A percentile compares a stretch with the other conserved stretches of the same genome.
Evolutionary conservation across 2,888 invertebrate species (phyloP).

Genomic region (Dastarcus helophoroides): DNA sequence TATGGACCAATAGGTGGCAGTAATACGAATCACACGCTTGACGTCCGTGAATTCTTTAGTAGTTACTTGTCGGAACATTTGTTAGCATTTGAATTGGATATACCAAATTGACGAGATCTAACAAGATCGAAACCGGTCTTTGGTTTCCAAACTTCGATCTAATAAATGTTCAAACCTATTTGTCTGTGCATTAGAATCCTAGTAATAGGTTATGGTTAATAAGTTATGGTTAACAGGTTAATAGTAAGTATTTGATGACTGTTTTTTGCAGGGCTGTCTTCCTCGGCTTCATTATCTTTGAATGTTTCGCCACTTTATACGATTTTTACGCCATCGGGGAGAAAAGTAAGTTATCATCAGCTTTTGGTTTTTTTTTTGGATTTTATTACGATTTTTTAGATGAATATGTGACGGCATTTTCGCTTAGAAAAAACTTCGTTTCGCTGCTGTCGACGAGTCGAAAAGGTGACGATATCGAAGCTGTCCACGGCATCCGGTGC

Average conservation of each 20-base stretch:
- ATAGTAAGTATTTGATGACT: conserved; percentile 3
- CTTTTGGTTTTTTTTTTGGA: conserved; percentile 5
- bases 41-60: too few relatives aligned
- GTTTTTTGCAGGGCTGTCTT: conserved; percentile 26
- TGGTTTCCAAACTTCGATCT: too few relatives aligned
- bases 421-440: conserved; percentile 46
- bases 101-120: too few relatives aligned
- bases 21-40: too few relatives aligned
- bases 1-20: too few relatives aligned
- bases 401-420: conserved; percentile 47
- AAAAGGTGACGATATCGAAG: conserved; percentile 45
- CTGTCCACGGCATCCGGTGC: conserved; percentile 55
- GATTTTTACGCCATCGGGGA: conserved; percentile 21
- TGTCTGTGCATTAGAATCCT: too few relatives aligned
- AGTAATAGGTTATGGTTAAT: too few relatives aligned
- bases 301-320: conserved; percentile 26
- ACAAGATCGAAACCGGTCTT: too few relatives aligned
- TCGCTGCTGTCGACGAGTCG: conserved; percentile 44
- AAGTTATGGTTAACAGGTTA: background rate
- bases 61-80: too few relatives aligned
- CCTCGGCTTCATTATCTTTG: conserved; percentile 21
- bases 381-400: conserved; percentile 28
- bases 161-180: too few relatives aligned
- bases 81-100: too few relatives aligned
- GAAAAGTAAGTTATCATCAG: conserved; percentile 28